Conservation (phyloP, 2,888 invertebrate genomes). For the Loripinus fragilis region DNA sequence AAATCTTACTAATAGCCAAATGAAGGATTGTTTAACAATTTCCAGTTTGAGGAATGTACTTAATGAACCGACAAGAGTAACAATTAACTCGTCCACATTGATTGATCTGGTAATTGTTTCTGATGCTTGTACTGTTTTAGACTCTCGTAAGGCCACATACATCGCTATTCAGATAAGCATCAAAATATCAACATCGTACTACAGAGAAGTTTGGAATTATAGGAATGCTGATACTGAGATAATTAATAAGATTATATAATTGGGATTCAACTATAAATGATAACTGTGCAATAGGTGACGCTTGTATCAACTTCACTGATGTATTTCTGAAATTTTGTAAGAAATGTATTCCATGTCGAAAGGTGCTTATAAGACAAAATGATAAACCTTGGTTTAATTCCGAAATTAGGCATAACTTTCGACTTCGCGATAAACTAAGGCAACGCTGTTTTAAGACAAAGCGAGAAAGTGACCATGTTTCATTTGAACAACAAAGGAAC, state of each 20-base stretch:
- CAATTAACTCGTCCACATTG: not conserved
- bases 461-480: not conserved
- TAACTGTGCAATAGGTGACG: not conserved
- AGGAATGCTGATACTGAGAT: not conserved
- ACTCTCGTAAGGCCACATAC: slow-evolving; percentile 5
- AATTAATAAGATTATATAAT: not conserved
- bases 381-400: slow-evolving; percentile 11
- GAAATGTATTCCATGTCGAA: not conserved
- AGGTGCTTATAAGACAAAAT: not conserved
- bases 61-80: not conserved
- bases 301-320: not conserved
- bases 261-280: not conserved
- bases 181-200: not conserved
- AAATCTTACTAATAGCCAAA: not conserved
- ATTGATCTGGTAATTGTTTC: not conserved
- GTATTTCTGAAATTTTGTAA: not conserved
- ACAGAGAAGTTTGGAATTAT: slow-evolving; percentile 10
- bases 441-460: not conserved
- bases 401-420: not conserved
- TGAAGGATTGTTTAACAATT: not conserved
- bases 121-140: not conserved
- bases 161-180: not conserved
- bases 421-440: not conserved
- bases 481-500: not conserved
- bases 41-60: not conserved